Base-by-base conservation (phyloP, 2,888 invertebrate species). In the Cabera pusaria region DNA sequence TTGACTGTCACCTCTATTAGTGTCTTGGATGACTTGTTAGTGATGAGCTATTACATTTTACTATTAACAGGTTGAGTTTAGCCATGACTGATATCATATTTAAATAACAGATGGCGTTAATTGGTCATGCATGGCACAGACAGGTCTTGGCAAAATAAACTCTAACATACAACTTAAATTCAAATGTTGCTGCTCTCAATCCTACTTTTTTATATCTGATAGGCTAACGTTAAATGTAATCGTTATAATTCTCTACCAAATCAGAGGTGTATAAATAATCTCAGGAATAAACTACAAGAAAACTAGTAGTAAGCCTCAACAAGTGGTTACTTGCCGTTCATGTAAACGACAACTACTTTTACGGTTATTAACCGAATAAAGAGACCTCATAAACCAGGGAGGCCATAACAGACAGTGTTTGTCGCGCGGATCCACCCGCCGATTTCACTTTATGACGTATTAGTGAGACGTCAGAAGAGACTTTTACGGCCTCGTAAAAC, bases 371-470 rank as follows among this genome's bases (percentile, higher is more conserved):
- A 64, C 59, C 59, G 54, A 57, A 69, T 64, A 63, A 62, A 69
- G 58, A 61, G 51, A 55, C 55, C 55, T 12, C 44, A 53, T 52
- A 40, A 35, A 42, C 35, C 9, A 16, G 12, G 33, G 27, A 55
- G 58, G 49, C 54, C 54, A 53, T 65, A 58, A 61, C 60, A 58
- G 59, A 59, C 59, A 62, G 47, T 52, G 51, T 53, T 58, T 43
- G 44, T 41, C 42, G 43, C 49, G 47, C 36, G 52, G 49, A 51
- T 51, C 45, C 55, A 47, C 49, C 43, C 48, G 51, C 54, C 44
- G 52, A 66, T 65, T 64, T 65, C 61, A 62, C 51, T 81, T 82
- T 82, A 83, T 83, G 82, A 82, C 73, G 76, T 79, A 82, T 79
- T 80, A 83, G 81, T 83, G 73, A 83, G 83, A 76, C 70, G 84